Percentiles rank a stretch among this genome's conserved stretches.
Evolutionary conservation across 2,113 vertebrate genomes (phyloP).

Genomic region (Baryphthengus martii): DNA sequence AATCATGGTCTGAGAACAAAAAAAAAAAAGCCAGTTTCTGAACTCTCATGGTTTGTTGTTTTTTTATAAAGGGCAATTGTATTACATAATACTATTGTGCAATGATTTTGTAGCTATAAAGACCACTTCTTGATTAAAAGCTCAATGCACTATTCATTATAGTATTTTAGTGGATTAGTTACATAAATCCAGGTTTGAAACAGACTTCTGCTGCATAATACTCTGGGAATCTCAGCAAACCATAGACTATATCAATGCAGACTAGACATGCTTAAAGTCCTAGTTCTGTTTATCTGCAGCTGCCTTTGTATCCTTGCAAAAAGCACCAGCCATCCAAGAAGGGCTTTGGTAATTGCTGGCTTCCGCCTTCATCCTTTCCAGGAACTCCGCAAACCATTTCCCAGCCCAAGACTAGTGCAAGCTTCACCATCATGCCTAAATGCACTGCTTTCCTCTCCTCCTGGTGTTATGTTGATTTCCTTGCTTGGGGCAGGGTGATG

Average conservation of each 20-base stretch:
- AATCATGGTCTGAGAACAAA: slow-evolving; percentile 18
- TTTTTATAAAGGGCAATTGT: neutral
- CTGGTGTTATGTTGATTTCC: fast-evolving
- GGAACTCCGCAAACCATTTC: neutral
- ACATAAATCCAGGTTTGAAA: slow-evolving; percentile 56
- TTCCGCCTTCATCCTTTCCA: neutral
- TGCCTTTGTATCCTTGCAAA: neutral
- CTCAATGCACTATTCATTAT: slow-evolving; percentile 56
- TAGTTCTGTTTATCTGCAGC: neutral
- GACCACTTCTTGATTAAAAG: slow-evolving; percentile 71
- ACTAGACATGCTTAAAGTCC: neutral
- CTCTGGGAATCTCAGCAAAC: neutral
- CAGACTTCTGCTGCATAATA: slow-evolving; percentile 10
- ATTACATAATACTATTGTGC: slow-evolving; percentile 31
- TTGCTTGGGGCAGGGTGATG: neutral
- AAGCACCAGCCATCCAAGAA: neutral
- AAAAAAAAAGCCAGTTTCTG: slow-evolving; percentile 31
- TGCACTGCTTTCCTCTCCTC: neutral
- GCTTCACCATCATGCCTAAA: neutral
- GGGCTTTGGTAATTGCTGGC: neutral
- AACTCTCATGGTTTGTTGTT: neutral
- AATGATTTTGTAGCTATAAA: slow-evolving; percentile 54
- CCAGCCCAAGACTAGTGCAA: neutral
- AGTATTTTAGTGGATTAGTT: slow-evolving; percentile 63
- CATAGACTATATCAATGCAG: neutral